Conservation (phyloP, 2,797 vertebrate genomes). For the Sandelia bainsii region DNA sequence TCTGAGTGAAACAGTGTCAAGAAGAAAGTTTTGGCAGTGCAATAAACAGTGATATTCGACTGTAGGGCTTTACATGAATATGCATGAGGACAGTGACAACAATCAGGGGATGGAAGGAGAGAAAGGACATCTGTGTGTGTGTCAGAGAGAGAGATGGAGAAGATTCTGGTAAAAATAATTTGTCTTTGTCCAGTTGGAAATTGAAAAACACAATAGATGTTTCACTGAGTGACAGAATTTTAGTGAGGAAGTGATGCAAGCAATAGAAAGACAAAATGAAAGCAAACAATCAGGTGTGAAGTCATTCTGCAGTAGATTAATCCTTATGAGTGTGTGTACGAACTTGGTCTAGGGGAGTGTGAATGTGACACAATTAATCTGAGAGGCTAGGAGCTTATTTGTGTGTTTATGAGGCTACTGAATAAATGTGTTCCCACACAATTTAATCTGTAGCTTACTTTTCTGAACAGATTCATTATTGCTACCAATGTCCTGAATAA, state of each 20-base stretch:
- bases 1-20: background rate
- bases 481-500: background rate
- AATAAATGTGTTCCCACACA: conserved; percentile 1
- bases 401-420: background rate
- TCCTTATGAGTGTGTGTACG: conserved; percentile 14
- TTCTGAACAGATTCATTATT: conserved; percentile 8
- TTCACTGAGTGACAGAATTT: conserved; percentile 33
- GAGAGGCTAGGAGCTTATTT: conserved; percentile 2
- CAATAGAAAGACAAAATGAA: conserved; percentile 43
- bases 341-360: background rate
- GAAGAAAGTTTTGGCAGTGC: conserved; percentile 45
- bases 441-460: background rate
- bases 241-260: conserved; percentile 58
- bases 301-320: conserved; percentile 49
- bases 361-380: conserved; percentile 28
- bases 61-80: conserved; percentile 49
- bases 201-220: conserved; percentile 21
- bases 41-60: conserved; percentile 52
- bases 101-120: conserved; percentile 27
- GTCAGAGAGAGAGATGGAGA: background rate
- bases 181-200: conserved; percentile 32
- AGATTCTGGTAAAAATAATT: conserved; percentile 22
- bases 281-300: conserved; percentile 50
- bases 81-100: conserved; percentile 45
- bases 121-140: background rate